Percentiles rank a stretch among this genome's conserved stretches.
Evolutionary conservation across 2,113 vertebrate species (phyloP).

Genomic region (Aegithalos caudatus): DNA sequence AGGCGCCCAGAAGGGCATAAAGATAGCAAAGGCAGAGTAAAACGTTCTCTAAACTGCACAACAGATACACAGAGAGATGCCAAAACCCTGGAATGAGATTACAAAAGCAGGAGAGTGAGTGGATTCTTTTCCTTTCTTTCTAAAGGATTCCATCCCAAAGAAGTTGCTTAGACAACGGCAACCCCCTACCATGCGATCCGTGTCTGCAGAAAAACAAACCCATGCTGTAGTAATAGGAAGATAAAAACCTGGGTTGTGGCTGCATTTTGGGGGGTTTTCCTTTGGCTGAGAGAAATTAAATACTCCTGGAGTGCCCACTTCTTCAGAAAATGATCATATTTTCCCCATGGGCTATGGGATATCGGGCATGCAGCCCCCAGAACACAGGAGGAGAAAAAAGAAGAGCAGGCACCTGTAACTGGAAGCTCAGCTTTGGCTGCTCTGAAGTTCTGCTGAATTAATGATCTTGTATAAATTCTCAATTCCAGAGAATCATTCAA

Average conservation of each 20-base stretch:
- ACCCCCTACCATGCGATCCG: neutral
- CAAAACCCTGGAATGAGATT: conserved; percentile 4
- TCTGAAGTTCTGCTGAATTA: neutral
- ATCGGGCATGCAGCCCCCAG: fast-evolving
- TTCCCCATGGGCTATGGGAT: neutral
- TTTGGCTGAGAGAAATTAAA: neutral
- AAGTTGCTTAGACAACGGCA: conserved; percentile 10
- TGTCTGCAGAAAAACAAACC: neutral
- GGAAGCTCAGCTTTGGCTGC: neutral
- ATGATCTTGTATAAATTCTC: neutral
- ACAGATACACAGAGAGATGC: neutral
- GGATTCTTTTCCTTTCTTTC: neutral
- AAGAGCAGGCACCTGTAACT: neutral
- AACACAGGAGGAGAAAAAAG: neutral
- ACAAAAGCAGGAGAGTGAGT: conserved; percentile 11
- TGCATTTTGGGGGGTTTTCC: neutral
- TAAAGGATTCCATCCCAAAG: conserved; percentile 22
- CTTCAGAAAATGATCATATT: neutral
- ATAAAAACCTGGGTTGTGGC: neutral
- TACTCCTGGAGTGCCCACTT: neutral
- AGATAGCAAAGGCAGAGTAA: neutral
- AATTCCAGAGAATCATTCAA: neutral
- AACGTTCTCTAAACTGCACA: neutral
- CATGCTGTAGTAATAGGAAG: neutral
- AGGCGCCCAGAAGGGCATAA: neutral